These are phyloP conservation scores for Potorous gilbertii DNA, from an alignment of 2,797 vertebrate genomes.

Conservation along the genomic window DNA sequence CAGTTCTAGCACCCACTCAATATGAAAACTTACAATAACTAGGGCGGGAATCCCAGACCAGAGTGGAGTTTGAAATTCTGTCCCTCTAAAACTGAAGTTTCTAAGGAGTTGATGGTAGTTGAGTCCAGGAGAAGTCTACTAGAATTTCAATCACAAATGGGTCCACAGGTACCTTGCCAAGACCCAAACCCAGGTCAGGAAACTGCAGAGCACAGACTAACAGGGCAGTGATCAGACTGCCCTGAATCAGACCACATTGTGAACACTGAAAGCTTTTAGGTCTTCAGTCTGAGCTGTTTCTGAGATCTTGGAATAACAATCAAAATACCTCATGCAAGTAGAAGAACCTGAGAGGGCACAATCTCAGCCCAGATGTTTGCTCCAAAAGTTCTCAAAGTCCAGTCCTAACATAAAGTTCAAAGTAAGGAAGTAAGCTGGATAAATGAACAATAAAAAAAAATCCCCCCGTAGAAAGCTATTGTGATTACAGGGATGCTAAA, in stretches of 20 bases:
- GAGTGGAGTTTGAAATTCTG: not conserved
- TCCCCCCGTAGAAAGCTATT: not conserved
- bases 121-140: not conserved
- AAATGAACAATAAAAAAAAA: not conserved
- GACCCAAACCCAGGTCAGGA: not conserved
- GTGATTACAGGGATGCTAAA: not conserved
- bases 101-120: not conserved
- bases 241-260: not conserved
- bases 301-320: not conserved
- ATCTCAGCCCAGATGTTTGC: not conserved
- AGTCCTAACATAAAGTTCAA: not conserved
- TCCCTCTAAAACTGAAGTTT: not conserved
- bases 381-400: not conserved
- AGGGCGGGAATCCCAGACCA: not conserved
- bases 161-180: not conserved
- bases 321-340: not conserved
- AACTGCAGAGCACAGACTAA: not conserved
- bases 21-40: not conserved
- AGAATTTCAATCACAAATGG: not conserved
- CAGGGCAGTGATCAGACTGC: not conserved
- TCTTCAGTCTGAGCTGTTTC: not conserved
- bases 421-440: not conserved
- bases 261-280: not conserved
- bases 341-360: not conserved
- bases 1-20: not conserved